Base-by-base conservation (phyloP, 2,113 vertebrate genomes). In the Gopherus flavomarginatus region DNA sequence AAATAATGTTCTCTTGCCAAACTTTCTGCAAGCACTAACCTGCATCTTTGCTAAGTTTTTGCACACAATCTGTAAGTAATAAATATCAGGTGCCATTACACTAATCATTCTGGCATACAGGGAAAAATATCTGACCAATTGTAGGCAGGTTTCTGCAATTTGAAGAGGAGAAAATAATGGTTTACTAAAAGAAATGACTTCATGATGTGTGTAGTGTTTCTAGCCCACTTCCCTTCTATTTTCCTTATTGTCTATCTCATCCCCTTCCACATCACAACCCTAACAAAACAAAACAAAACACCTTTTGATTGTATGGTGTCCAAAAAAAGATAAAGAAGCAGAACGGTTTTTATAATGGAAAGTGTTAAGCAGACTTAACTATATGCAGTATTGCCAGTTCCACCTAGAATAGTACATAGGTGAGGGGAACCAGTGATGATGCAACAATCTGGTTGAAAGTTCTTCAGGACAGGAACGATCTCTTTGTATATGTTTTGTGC, bases 51-150 rank as follows among this genome's bases (percentile, higher is more conserved):
- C 92, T 87, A 95, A 94, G 95, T 57, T 31, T 97, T 97, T 93
- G 94, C 96, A 90, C 94, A 94, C 85, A 94, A 86, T 97, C 88
- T 95, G 91, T 96, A 97, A 97, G 94, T 92, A 94, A 93, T 95
- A 97, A 95, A 83, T 75, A 93, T 85, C 92, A 95, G 80, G 94
- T 97, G 96, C 88, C 78, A 75, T 90, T 92, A 89, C 69, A 80
- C 35, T 95, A 90, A 95, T 95, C 91, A 91, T 84, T 91, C 49
- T 90, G 80, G 85, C 83, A 90, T 92, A 92, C 83, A 75, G 85
- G 85, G 65, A 93, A 26, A 35, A 80, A 57, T 81, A 93, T 57
- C 87, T 92, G 86, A 47, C 53, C 88, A 95, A 92, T 82, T 90
- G 88, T 65, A 93, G 83, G 27, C 29, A 62, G 42, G 9, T 47